Conservation (phyloP, 2,888 invertebrate genomes). For the Thyatira batis region DNA sequence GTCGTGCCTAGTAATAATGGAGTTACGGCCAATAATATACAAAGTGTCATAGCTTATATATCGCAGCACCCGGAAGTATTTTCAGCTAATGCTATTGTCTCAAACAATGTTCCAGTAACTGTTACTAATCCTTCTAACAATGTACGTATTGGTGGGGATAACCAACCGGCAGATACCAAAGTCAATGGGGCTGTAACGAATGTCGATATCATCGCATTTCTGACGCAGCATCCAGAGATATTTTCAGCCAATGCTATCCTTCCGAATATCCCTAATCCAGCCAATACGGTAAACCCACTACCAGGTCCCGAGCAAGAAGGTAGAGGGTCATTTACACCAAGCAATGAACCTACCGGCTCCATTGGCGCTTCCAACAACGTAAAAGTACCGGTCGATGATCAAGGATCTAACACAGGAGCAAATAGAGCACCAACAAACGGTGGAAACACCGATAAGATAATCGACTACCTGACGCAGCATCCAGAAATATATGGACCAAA, state of each 20-base stretch:
- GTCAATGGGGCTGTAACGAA: too few species aligned
- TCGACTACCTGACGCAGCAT: not conserved
- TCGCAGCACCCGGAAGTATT: not conserved
- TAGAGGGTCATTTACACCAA: not conserved
- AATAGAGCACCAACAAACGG: not conserved
- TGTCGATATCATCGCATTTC: not conserved
- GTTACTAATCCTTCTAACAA: too few species aligned
- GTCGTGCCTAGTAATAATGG: not conserved
- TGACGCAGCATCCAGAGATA: not conserved
- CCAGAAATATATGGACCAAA: not conserved
- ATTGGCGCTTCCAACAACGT: not conserved
- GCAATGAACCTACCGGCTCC: not conserved
- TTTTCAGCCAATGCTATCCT: not conserved
- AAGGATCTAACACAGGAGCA: not conserved
- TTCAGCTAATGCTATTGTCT: not conserved
- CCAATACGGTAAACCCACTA: not conserved
- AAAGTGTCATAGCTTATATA: not conserved
- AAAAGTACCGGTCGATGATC: not conserved
- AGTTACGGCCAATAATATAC: not conserved
- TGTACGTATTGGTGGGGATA: too few species aligned
- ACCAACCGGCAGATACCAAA: too few species aligned
- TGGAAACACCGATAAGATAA: not conserved
- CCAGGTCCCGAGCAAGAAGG: not conserved
- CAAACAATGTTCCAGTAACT: too few species aligned
- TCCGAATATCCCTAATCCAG: not conserved